phyloP scores from a whole-genome alignment of 1,140 invertebrate genomes.

The Drosophila varians region DNA sequence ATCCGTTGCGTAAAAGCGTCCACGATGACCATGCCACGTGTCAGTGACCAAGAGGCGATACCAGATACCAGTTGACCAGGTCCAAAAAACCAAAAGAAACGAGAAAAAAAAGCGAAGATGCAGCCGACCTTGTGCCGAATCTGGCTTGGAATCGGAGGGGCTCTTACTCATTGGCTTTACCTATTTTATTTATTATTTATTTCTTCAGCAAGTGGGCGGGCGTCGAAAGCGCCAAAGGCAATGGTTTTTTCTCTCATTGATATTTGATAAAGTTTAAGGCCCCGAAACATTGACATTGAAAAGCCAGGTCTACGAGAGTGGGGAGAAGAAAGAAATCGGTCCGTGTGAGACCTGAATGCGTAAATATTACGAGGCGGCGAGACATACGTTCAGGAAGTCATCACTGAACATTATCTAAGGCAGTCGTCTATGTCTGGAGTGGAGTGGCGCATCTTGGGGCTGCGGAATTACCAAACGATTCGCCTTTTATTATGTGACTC shows the following conservation, averaged over 20 bases:
- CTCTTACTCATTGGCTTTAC: too few species aligned
- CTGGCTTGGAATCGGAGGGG: slow-evolving; percentile 41
- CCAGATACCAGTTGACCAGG: slow-evolving; percentile 68
- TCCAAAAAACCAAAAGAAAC: not conserved
- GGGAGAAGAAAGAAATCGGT: not conserved
- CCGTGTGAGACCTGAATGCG: slow-evolving; percentile 36
- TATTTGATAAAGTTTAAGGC: slow-evolving; percentile 7
- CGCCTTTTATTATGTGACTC: slow-evolving; percentile 58
- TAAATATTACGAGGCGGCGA: not conserved
- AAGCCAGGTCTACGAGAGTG: not conserved
- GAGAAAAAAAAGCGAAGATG: slow-evolving; percentile 70
- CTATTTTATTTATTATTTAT: slow-evolving; percentile 5
- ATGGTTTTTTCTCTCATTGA: slow-evolving; percentile 32
- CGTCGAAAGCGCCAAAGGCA: slow-evolving; percentile 55
- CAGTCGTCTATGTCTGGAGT: slow-evolving; percentile 3
- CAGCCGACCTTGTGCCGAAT: slow-evolving; percentile 79
- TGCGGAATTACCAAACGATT: slow-evolving; percentile 47
- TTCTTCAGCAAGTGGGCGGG: slow-evolving; percentile 20
- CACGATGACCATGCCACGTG: slow-evolving; percentile 46
- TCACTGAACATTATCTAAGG: slow-evolving; percentile 3
- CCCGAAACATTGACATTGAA: slow-evolving; percentile 70
- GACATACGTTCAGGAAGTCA: slow-evolving; percentile 35
- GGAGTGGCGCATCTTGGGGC: slow-evolving; percentile 42
- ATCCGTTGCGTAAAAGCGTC: slow-evolving; percentile 54
- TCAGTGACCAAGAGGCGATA: slow-evolving; percentile 25